Percentiles rank a stretch among this genome's conserved stretches.
These are phyloP conservation scores for Drosophila nigritarsus DNA, from an alignment of 2,888 invertebrate species.

Conservation along the genomic window DNA sequence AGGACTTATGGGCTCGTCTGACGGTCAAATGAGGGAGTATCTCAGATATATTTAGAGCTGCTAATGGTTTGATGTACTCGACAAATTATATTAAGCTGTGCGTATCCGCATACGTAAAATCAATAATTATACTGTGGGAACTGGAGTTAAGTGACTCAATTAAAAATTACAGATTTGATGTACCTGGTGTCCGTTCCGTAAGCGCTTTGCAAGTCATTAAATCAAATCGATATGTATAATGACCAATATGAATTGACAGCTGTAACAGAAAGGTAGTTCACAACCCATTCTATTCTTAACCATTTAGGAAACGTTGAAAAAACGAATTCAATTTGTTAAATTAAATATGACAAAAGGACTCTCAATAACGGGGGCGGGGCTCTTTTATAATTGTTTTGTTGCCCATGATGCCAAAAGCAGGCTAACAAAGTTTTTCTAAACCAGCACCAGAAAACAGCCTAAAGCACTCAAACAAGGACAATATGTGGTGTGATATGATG, in stretches of 20 bases:
- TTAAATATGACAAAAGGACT: conserved; percentile 16
- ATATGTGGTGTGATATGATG: conserved; percentile 42
- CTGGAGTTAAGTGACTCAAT: conserved; percentile 16
- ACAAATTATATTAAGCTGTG: conserved; percentile 19
- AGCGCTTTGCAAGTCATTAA: conserved; percentile 25
- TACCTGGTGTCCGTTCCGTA: conserved; percentile 11
- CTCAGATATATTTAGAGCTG: conserved; percentile 22
- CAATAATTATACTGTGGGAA: conserved; percentile 20
- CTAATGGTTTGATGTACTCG: conserved; percentile 1
- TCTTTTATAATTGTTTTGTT: conserved; percentile 18
- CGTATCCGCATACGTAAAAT: conserved; percentile 1
- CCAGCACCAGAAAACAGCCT: conserved; percentile 57
- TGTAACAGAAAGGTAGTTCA: background rate
- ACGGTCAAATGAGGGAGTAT: conserved; percentile 18
- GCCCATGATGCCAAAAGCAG: conserved; percentile 67
- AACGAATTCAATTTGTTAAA: conserved; percentile 36
- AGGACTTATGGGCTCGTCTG: background rate
- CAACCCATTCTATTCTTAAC: background rate
- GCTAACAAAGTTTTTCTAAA: conserved; percentile 77
- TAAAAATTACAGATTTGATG: conserved; percentile 37
- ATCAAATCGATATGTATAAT: conserved; percentile 3
- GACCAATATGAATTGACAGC: background rate
- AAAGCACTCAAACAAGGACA: conserved; percentile 59
- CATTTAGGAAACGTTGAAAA: conserved; percentile 29
- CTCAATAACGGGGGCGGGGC: background rate